Evolutionary conservation across 2,888 invertebrate species (phyloP), one percentile per base, ranked within the genome.

Genomic region (Charanyca ferruginea): DNA sequence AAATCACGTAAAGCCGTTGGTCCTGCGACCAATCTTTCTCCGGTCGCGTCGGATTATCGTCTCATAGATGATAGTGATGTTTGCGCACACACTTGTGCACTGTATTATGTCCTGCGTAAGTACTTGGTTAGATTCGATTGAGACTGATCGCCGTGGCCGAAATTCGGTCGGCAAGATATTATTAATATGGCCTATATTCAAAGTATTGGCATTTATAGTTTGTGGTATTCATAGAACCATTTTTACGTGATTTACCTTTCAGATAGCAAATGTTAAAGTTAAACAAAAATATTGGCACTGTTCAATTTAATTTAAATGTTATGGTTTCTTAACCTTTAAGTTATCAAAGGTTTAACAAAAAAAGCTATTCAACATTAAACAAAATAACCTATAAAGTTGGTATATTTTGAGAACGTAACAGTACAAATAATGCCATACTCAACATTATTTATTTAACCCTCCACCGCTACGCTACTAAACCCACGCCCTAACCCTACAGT

Each of bases 401-500:
- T 8, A 57, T 28, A 45, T 6, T 58, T 57, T 51, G 13, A 16
- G 1, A 13, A 28, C 1, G 25, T 13, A 41, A 47, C n/a, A 22
- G 0, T 7, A 11, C 22, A 4, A 44, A 13, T 13, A 53, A 22
- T 25, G 55, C 8, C 2, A 13, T 18, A 16, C 23, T 45, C 28
- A 32, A 51, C 9, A 42, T 57, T 52, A 35, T 66, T 73, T 47
- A 47, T 57, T 53, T 16, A 72, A 53, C 59, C 45, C 58, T 59
- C 55, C 55, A 64, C 58, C 66, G 69, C 75, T 66, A 32, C 51
- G 41, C n/a, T 51, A 64, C 76, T 66, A 66, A 71, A 61, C 69
- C 71, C 58, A 62, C 65, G 52, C 38, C 68, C 74, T 78, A 89
- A 89, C 85, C 88, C 88, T 84, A 83, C 66, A 79, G 74, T 86